Conservation (phyloP, 2,888 invertebrate genomes). For the Ctena decussata region DNA sequence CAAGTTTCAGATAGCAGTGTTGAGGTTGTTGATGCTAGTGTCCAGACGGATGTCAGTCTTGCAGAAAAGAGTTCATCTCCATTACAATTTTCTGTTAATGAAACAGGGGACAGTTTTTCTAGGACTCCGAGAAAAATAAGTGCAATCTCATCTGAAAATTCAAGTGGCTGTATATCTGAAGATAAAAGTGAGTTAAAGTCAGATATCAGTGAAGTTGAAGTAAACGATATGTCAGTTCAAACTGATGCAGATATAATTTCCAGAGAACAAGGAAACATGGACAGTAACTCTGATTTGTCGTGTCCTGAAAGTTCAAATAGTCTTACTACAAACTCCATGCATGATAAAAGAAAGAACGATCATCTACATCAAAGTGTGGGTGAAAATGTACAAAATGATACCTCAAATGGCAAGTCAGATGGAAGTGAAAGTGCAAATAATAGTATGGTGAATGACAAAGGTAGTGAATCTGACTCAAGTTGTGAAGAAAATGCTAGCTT, state of each 20-base stretch:
- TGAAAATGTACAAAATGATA: too few relatives aligned
- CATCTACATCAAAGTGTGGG: neutral
- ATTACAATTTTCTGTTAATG: neutral
- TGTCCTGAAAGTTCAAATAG: neutral
- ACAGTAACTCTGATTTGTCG: neutral
- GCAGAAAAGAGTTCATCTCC: neutral
- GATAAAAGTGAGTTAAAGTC: neutral
- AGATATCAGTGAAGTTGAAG: conserved; percentile 44
- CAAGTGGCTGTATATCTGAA: neutral
- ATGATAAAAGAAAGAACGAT: neutral
- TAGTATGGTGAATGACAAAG: too few relatives aligned
- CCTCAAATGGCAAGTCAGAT: neutral
- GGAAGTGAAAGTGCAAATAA: neutral
- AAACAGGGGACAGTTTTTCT: neutral
- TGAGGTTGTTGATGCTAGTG: conserved; percentile 1
- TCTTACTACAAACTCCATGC: neutral
- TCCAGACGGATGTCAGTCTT: neutral
- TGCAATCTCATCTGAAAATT: neutral
- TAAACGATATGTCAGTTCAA: conserved; percentile 52
- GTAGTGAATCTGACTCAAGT: too few relatives aligned
- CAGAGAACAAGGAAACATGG: neutral
- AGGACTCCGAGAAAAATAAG: neutral
- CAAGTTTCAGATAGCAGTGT: neutral
- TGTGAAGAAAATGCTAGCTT: neutral
- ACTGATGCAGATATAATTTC: conserved; percentile 14